Base-by-base conservation (phyloP, 1,140 invertebrate species). In the Andrena cerasifolii region DNA sequence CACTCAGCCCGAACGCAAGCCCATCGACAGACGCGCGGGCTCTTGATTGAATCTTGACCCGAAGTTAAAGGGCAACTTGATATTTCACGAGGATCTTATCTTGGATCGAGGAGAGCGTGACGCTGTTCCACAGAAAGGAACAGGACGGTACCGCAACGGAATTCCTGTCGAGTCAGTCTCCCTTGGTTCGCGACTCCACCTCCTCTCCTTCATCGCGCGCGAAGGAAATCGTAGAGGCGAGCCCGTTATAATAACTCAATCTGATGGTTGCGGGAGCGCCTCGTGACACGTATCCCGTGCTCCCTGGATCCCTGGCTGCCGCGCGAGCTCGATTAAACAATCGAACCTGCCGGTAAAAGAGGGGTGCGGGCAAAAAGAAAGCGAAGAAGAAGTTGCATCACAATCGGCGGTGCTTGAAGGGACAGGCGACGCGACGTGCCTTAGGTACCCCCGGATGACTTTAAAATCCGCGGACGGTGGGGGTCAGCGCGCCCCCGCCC, bases 191-290 rank as follows among this genome's bases (percentile, higher is more conserved):
- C 21, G 18, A n/a, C 21, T 33, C 28, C n/a, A 3, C 10, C 26
- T 31, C 53, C 5, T 33, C 31, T 33, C 0, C 6, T 43, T 6
- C 18, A 3, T 14, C 6, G 5, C 36, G 16, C 63, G 28, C 18
- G n/a, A 24, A 67, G 28, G 21, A 36, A 33, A 36, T 53, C 49
- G 49, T 3, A 53, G 16, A 36, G 45, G n/a, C 26, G 28, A 66
- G 18, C 18, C 49, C 65, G 47, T 66, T 63, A 63, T 63, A 63
- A 65, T 61, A 61, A 61, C 43, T 65, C 62, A 59, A 36, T 59
- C 56, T 21, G 18, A 8, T 31, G 3, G 40, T 28, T 45, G 6
- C 43, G 14, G 14, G 36, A 28, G 12, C 6, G n/a, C n/a, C 26
- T 18, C 12, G 62, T 49, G 62, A 65, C 45, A 63, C 31, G 31